Evolutionary conservation across 2,113 vertebrate genomes (phyloP).

Genomic region (Engraulis encrasicolus): DNA sequence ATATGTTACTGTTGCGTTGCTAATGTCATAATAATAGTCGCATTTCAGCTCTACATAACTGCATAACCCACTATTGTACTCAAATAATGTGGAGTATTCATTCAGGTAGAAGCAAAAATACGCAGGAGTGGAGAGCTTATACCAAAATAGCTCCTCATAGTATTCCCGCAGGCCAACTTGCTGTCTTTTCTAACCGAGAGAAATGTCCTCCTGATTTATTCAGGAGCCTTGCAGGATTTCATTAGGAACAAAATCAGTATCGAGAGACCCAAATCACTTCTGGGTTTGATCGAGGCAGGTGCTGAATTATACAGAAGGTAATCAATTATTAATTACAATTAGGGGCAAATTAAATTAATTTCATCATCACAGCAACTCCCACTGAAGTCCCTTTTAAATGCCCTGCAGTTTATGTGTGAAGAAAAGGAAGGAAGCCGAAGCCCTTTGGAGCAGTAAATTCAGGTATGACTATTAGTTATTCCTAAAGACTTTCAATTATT

Average conservation of each 20-base stretch:
- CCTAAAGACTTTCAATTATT: not conserved
- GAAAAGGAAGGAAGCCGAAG: slow-evolving; percentile 54
- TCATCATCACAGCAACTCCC: slow-evolving; percentile 5
- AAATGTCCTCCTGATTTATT: slow-evolving; percentile 17
- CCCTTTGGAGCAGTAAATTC: slow-evolving; percentile 42
- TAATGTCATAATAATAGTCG: not conserved
- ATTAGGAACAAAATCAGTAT: slow-evolving; percentile 56
- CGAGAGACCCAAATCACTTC: slow-evolving; percentile 46
- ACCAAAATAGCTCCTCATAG: slow-evolving; percentile 19
- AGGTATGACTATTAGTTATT: slow-evolving; percentile 46
- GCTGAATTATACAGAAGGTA: slow-evolving; percentile 56
- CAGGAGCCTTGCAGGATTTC: slow-evolving; percentile 48
- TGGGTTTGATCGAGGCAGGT: slow-evolving; percentile 53
- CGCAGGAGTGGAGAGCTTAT: slow-evolving; percentile 40
- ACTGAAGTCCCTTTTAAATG: not conserved
- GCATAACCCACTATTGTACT: not conserved
- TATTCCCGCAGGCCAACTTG: not conserved
- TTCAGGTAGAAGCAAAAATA: not conserved
- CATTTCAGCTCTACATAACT: too few relatives aligned
- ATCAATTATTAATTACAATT: slow-evolving; percentile 9
- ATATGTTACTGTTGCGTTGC: not conserved
- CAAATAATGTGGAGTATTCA: not conserved
- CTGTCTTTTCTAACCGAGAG: slow-evolving; percentile 2
- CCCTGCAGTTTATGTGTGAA: slow-evolving; percentile 52
- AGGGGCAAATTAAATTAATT: slow-evolving; percentile 3